Base-by-base conservation (phyloP, 37 sponge, comb jelly and placozoan species). In the Dysidea cf. avara region DNA sequence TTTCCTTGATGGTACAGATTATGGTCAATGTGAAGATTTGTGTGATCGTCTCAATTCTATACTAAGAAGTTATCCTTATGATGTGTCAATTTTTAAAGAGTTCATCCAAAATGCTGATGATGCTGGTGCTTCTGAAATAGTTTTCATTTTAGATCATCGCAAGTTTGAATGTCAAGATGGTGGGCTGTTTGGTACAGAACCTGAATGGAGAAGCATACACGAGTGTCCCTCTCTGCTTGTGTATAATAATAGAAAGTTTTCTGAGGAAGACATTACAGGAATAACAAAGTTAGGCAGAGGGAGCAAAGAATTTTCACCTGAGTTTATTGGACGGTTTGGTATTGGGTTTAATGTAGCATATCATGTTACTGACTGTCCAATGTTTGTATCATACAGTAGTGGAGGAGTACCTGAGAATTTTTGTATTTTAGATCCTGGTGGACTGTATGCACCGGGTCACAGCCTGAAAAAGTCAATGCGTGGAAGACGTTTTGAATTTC, bases 301-400 rank as follows among this genome's bases (percentile, higher is more conserved):
- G 14, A 71, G 78, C 16, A 92, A 92, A 56, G 32, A 55, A 21
- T 63, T 64, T 31, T 64, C 85, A 3, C 34, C 69, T 57, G 83
- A 83, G 21, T 58, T 39, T 29, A 92, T 87, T 58, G 93, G 93
- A 18, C 64, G 82, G 32, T 92, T 86, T 83, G 93, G 93, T 36
- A 84, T 92, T 53, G 93, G 93, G 1, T 87, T 92, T 55, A 92
- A 92, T 86, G 87, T 83, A 0, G 88, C 82, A 3, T 92, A 92
- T 54, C 88, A 92, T 69, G 38, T 92, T 14, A 92, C 88, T 51
- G 93, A 92, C 50, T 82, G 85, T 46, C 88, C 93, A n/a, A 86
- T 52, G 6, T 84, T 92, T 47, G 53, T 92, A 0, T 81, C 90
- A n/a, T 86, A 29, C 47, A 53, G 39, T 13, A 31, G 39, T 20